A percentile compares a stretch with the other conserved stretches of the same genome.
Conservation (phyloP, 2,888 invertebrate genomes). For the Aspidapion aeneum region DNA sequence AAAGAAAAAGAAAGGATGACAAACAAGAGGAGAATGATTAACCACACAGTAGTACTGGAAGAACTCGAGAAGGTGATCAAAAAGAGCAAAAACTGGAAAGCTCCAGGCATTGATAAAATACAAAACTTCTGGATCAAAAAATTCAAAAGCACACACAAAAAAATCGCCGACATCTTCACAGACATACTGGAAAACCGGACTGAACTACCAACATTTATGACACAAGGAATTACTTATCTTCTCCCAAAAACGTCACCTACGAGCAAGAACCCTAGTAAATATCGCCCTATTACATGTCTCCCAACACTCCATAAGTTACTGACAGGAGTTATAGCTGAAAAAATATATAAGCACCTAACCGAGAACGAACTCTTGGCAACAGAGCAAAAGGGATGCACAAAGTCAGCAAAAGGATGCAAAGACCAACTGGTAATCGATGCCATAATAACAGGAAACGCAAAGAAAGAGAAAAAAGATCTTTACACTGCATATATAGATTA, state of each 20-base stretch:
- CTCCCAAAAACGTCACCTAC: not conserved
- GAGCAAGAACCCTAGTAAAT: not conserved
- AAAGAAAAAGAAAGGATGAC: not conserved
- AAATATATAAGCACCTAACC: not conserved
- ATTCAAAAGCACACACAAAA: not conserved
- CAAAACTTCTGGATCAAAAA: not conserved
- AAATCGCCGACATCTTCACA: not conserved
- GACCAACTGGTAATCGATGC: not conserved
- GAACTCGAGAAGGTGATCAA: not conserved
- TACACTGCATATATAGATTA: conserved; percentile 3
- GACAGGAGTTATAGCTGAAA: not conserved
- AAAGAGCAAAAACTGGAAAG: not conserved
- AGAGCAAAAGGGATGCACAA: conserved; percentile 5
- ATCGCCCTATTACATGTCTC: not conserved
- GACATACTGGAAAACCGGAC: not conserved
- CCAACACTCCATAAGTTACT: not conserved
- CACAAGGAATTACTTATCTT: not conserved
- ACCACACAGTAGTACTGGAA: not conserved
- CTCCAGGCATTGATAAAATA: not conserved
- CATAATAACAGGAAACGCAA: not conserved
- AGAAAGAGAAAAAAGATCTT: not conserved
- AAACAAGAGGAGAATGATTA: not conserved
- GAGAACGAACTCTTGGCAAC: not conserved
- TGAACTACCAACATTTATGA: not conserved
- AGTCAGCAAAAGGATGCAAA: not conserved